Conservation (phyloP, 2,888 invertebrate genomes). For the Syrista parreyssii region DNA sequence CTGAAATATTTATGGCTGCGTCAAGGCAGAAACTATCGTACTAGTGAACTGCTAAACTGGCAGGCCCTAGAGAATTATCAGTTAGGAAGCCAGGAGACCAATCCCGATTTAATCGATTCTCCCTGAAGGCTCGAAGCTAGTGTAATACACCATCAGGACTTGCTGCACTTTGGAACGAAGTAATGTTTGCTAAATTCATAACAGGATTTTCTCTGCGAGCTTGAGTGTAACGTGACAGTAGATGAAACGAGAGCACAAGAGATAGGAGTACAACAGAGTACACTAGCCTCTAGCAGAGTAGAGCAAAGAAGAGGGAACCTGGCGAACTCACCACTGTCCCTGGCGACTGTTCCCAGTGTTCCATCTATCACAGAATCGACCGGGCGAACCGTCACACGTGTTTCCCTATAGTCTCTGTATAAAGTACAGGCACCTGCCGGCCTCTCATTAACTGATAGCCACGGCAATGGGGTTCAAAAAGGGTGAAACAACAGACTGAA, state of each 20-base stretch:
- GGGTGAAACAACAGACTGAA: neutral
- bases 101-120: neutral
- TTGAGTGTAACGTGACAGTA: neutral
- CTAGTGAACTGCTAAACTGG: neutral
- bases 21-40: neutral
- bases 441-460: constrained; percentile 23
- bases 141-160: neutral
- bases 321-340: neutral
- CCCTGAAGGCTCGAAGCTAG: neutral
- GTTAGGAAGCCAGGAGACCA: neutral
- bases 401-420: neutral
- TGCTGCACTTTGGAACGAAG: neutral
- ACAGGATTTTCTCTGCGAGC: neutral
- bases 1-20: neutral
- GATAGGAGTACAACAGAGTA: neutral
- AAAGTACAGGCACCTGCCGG: constrained; percentile 4
- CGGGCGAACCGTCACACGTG: constrained; percentile 11
- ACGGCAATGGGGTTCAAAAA: neutral
- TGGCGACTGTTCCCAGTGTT: constrained; percentile 1
- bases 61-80: neutral
- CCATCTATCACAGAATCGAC: constrained; percentile 20
- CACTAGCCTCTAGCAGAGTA: neutral
- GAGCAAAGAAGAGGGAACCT: neutral
- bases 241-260: neutral
- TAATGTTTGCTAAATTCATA: neutral